Percentiles rank a stretch among this genome's conserved stretches.
Conservation (phyloP, 2,113 vertebrate genomes). For the Tyto alba region DNA sequence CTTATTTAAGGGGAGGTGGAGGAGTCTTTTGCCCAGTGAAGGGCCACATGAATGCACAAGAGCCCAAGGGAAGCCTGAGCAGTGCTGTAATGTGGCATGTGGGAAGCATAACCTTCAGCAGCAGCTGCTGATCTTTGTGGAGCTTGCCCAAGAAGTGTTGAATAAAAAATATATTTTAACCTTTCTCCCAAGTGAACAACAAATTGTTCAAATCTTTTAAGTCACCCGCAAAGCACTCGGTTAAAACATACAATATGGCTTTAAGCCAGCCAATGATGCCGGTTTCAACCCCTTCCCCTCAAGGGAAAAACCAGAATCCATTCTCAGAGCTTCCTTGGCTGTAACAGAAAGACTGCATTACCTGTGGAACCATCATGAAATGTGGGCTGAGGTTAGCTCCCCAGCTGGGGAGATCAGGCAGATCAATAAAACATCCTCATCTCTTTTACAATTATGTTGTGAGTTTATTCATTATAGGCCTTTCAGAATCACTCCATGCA, state of each 20-base stretch:
- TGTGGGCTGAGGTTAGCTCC: not conserved
- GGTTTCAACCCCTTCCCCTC: not conserved
- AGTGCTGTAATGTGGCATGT: fast-evolving
- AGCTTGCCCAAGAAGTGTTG: not conserved
- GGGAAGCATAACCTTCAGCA: not conserved
- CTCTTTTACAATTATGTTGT: not conserved
- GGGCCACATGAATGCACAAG: not conserved
- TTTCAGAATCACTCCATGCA: not conserved
- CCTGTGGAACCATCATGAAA: not conserved
- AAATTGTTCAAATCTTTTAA: not conserved
- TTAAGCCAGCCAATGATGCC: not conserved
- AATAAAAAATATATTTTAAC: not conserved
- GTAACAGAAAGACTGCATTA: not conserved
- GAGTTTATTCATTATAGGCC: not conserved
- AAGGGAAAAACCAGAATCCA: not conserved
- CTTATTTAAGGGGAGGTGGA: not conserved
- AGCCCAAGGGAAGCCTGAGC: not conserved
- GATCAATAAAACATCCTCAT: not conserved
- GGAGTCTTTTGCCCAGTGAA: not conserved
- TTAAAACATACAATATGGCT: not conserved
- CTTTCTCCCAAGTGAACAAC: not conserved
- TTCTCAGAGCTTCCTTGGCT: not conserved
- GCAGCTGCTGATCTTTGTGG: not conserved
- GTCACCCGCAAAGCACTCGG: not conserved
- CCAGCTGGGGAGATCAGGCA: not conserved